Conservation (phyloP, 2,888 invertebrate genomes). For the Coecobrya sp. region DNA sequence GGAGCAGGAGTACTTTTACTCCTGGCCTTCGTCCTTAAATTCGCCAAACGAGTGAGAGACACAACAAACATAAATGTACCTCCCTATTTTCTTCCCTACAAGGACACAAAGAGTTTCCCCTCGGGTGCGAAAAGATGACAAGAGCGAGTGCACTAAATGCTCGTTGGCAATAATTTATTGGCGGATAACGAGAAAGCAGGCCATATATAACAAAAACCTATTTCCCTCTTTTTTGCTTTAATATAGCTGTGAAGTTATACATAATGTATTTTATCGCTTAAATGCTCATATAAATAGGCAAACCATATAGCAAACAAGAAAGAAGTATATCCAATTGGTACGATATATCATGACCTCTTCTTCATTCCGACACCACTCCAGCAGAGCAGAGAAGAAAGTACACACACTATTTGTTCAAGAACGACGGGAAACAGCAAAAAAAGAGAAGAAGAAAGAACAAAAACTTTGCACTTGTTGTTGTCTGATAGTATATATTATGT, state of each 20-base stretch:
- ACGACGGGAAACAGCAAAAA: background rate
- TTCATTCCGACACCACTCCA: background rate
- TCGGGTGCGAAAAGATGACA: constrained; percentile 72
- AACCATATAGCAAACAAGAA: background rate
- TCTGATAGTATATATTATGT: background rate
- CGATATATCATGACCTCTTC: background rate
- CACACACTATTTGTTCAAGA: constrained; percentile 34
- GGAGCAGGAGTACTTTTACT: constrained; percentile 8
- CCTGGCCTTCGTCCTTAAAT: background rate
- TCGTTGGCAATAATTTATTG: constrained; percentile 75
- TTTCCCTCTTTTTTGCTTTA: background rate
- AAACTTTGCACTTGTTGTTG: constrained; percentile 25
- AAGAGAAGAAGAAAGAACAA: background rate
- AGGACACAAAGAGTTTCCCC: constrained; percentile 70
- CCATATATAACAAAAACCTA: constrained; percentile 53
- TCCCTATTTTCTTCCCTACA: constrained; percentile 33
- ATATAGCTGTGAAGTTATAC: constrained; percentile 30
- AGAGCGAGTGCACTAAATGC: constrained; percentile 73
- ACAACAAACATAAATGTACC: background rate
- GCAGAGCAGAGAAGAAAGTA: background rate
- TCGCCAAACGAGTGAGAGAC: background rate
- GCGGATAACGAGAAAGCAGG: constrained; percentile 61
- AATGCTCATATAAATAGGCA: background rate
- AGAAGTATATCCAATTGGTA: background rate
- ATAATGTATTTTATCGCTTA: background rate